Conservation (phyloP, 2,888 invertebrate species). For the Xestia rhomboidea region DNA sequence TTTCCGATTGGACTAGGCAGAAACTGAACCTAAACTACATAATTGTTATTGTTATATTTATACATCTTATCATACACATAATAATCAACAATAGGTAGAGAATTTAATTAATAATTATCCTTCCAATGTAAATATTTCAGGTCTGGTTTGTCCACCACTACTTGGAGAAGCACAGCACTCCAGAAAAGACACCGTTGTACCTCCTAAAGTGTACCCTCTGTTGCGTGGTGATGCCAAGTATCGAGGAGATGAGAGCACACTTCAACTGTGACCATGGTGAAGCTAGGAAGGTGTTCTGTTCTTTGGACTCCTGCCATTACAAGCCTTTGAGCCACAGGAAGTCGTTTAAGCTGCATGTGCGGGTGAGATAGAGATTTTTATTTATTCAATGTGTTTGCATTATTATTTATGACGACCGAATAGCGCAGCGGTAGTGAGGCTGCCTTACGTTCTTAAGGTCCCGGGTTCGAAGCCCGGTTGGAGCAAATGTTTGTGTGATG, state of each 20-base stretch:
- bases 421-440: too few relatives aligned
- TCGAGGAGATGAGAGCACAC: slow-evolving; percentile 83
- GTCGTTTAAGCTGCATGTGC: slow-evolving; percentile 86
- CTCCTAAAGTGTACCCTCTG: slow-evolving; percentile 86
- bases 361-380: slow-evolving; percentile 72
- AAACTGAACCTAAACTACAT: background rate
- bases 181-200: slow-evolving; percentile 67
- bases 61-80: background rate
- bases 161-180: slow-evolving; percentile 76
- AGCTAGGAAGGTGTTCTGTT: slow-evolving; percentile 84
- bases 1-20: background rate
- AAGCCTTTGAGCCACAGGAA: slow-evolving; percentile 85
- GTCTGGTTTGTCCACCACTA: slow-evolving; percentile 85
- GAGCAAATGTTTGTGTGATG: too few relatives aligned
- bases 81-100: background rate
- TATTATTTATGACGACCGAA: too few relatives aligned
- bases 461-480: too few relatives aligned
- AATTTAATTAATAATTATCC: background rate
- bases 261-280: slow-evolving; percentile 81
- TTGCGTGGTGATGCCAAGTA: slow-evolving; percentile 75
- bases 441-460: too few relatives aligned
- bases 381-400: background rate
- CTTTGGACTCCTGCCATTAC: slow-evolving; percentile 81
- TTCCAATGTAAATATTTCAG: slow-evolving; percentile 67
- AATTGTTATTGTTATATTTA: background rate